These are phyloP conservation scores for Carettochelys insculpta DNA, from an alignment of 2,113 vertebrate genomes.

Conservation along the genomic window DNA sequence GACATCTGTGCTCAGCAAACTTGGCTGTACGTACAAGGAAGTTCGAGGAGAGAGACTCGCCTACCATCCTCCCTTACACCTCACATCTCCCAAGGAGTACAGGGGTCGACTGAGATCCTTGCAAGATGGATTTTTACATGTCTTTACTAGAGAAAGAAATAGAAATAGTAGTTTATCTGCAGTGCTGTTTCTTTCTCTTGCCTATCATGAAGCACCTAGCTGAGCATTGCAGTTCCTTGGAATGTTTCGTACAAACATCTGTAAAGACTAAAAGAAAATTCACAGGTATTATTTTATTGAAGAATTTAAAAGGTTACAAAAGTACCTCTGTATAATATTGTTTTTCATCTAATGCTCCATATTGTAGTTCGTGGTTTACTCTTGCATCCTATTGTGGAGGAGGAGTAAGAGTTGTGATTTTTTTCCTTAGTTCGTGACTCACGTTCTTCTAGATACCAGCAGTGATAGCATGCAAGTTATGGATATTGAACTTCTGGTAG, in stretches of 20 bases:
- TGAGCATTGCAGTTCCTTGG: background rate
- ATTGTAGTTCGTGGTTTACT: background rate
- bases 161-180: constrained; percentile 34
- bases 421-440: background rate
- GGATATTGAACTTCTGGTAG: too few relatives aligned
- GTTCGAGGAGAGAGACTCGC: too few relatives aligned
- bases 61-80: too few relatives aligned
- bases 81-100: too few relatives aligned
- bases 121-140: too few relatives aligned
- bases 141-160: too few relatives aligned
- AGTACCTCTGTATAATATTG: background rate
- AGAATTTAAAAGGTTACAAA: background rate
- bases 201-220: background rate
- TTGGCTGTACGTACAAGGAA: too few relatives aligned
- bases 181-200: background rate
- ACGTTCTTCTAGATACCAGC: rapidly evolving
- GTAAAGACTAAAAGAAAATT: background rate
- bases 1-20: too few relatives aligned
- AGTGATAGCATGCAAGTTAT: rapidly evolving
- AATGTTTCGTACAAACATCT: background rate
- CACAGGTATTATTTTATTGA: background rate
- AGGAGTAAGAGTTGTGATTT: background rate
- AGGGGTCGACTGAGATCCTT: too few relatives aligned
- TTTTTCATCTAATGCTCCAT: rapidly evolving
- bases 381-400: background rate